phyloP scores from a whole-genome alignment of 1,140 invertebrate species.

The Patella vulgata region DNA sequence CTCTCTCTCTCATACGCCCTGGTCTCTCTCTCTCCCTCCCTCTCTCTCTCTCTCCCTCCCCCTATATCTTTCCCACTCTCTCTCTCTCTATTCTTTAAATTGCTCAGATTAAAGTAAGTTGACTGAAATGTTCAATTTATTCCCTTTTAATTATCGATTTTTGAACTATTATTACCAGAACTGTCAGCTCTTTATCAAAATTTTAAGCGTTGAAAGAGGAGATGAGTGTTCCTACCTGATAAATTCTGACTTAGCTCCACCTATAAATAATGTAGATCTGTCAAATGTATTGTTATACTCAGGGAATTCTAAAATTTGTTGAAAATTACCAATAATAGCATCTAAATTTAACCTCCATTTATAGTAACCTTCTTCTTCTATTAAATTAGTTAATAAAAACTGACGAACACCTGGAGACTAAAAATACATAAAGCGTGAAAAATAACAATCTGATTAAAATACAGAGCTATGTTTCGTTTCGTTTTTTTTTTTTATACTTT shows the following conservation, averaged over 20 bases:
- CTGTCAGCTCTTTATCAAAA: neutral
- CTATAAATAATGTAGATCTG: conserved; percentile 83
- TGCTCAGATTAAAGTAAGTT: neutral
- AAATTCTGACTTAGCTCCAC: conserved; percentile 75
- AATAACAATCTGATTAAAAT: no score
- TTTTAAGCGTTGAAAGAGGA: neutral
- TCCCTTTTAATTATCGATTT: neutral
- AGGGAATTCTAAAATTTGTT: conserved; percentile 69
- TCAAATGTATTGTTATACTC: conserved; percentile 66
- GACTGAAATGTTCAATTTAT: neutral
- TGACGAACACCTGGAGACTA: conserved; percentile 70
- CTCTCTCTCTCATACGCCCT: neutral
- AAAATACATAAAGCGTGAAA: conserved; percentile 18
- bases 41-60: conserved; percentile 17
- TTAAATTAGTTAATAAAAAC: conserved; percentile 84
- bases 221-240: neutral
- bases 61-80: conserved; percentile 7
- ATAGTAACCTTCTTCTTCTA: conserved; percentile 73
- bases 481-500: no score
- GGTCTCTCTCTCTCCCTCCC: conserved; percentile 2
- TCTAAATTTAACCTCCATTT: conserved; percentile 81
- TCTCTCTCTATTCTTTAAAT: neutral
- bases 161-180: neutral
- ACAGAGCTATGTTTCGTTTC: no score
- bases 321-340: conserved; percentile 75